Percentiles rank a stretch among this genome's conserved stretches.
phyloP scores from a whole-genome alignment of 35 echinoderm and acorn worm genomes.

The Anneissia japonica region DNA sequence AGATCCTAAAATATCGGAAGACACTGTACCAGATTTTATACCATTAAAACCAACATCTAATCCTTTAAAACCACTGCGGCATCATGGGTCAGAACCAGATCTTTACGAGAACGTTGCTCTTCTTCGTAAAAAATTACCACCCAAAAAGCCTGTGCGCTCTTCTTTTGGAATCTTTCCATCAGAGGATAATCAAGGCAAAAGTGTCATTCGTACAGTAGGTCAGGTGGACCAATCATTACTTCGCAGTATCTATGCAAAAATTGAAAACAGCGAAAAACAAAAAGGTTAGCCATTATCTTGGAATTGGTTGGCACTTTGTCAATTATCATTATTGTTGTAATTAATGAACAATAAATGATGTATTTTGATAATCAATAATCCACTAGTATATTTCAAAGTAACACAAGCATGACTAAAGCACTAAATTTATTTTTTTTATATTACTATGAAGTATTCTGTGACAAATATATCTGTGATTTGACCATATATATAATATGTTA shows the following conservation, averaged over 20 bases:
- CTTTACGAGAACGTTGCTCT: neutral
- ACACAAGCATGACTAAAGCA: too few relatives aligned
- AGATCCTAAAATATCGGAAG: neutral
- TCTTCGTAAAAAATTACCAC: neutral
- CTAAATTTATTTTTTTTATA: too few relatives aligned
- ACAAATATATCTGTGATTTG: too few relatives aligned
- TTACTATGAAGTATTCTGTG: too few relatives aligned
- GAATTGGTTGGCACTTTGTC: too few relatives aligned
- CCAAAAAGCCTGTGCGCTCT: neutral
- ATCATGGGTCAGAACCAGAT: neutral
- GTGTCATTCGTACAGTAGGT: neutral
- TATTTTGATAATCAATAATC: too few relatives aligned
- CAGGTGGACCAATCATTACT: neutral
- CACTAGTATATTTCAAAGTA: too few relatives aligned
- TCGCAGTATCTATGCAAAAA: conserved; percentile 1
- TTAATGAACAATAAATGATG: too few relatives aligned
- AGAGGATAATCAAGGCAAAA: neutral
- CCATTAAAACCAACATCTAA: neutral
- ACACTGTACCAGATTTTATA: neutral
- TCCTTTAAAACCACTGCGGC: neutral
- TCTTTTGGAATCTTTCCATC: neutral
- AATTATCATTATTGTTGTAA: too few relatives aligned
- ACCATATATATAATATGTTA: too few relatives aligned
- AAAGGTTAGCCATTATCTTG: neutral
- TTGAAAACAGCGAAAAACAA: neutral